Conservation (phyloP, 1,140 invertebrate species). For the Leptinotarsa defecta region DNA sequence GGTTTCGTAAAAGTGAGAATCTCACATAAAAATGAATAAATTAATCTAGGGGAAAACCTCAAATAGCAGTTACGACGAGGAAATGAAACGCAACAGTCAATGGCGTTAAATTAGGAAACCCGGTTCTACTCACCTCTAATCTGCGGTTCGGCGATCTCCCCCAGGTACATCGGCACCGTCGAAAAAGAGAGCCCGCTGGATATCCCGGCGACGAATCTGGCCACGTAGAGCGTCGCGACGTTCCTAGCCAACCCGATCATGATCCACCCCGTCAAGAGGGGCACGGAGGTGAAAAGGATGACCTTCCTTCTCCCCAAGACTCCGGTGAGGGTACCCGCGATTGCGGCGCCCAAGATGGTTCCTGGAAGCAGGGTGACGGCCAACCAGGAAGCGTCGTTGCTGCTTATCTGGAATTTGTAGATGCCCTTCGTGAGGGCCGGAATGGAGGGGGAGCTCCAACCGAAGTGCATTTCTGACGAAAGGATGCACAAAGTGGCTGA, state of each 20-base stretch:
- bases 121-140: slow-evolving; percentile 61
- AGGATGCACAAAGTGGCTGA: slow-evolving; percentile 46
- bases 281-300: slow-evolving; percentile 64
- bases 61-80: too few relatives aligned
- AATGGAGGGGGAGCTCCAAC: slow-evolving; percentile 51
- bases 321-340: slow-evolving; percentile 58
- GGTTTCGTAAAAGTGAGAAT: too few relatives aligned
- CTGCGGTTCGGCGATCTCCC: slow-evolving; percentile 68
- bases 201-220: slow-evolving; percentile 60
- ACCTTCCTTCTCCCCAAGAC: slow-evolving; percentile 69
- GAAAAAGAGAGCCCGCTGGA: slow-evolving; percentile 69
- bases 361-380: slow-evolving; percentile 55
- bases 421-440: slow-evolving; percentile 40
- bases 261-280: slow-evolving; percentile 66
- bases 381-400: slow-evolving; percentile 68
- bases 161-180: slow-evolving; percentile 66
- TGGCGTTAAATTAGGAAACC: neutral
- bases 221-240: slow-evolving; percentile 43
- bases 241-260: slow-evolving; percentile 63
- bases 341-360: slow-evolving; percentile 58
- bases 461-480: slow-evolving; percentile 50
- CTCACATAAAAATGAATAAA: too few relatives aligned
- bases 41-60: too few relatives aligned
- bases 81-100: neutral
- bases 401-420: slow-evolving; percentile 58